These are phyloP conservation scores for Lophotis ruficrista DNA, from an alignment of 2,113 vertebrate species.

Conservation along the genomic window DNA sequence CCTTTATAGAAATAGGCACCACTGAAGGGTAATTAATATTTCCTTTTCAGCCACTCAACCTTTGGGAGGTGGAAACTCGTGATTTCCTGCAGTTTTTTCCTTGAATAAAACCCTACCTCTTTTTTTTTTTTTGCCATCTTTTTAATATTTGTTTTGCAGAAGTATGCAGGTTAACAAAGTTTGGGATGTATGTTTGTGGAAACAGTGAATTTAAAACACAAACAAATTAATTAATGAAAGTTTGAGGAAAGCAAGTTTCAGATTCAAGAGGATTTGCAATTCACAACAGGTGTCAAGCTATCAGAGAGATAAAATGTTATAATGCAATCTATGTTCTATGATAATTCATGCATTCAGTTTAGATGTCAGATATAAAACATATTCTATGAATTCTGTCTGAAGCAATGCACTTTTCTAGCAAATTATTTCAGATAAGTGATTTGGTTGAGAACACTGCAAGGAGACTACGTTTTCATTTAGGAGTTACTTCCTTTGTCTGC, in stretches of 20 bases:
- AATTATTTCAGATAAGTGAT: not conserved
- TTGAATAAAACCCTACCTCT: not conserved
- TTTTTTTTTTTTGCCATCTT: too few relatives aligned
- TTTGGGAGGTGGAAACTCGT: not conserved
- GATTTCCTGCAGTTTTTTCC: slow-evolving; percentile 20
- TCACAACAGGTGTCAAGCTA: not conserved
- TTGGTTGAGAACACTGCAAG: not conserved
- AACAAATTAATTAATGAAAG: not conserved
- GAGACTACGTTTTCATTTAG: not conserved
- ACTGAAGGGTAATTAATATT: slow-evolving; percentile 34
- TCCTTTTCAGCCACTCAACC: not conserved
- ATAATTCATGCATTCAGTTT: not conserved
- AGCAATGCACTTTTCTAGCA: not conserved
- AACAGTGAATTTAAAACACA: not conserved
- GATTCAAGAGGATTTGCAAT: not conserved
- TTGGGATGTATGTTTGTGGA: not conserved
- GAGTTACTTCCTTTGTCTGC: not conserved
- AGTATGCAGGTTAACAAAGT: not conserved
- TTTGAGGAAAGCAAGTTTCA: not conserved
- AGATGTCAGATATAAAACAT: not conserved
- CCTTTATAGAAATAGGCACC: not conserved
- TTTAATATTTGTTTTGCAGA: not conserved
- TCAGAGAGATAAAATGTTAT: not conserved
- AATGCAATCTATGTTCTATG: not conserved
- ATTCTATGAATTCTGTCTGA: not conserved